A percentile compares a stretch with the other conserved stretches of the same genome.
Evolutionary conservation across 2,797 vertebrate species (phyloP).

Genomic region (Channa striata): DNA sequence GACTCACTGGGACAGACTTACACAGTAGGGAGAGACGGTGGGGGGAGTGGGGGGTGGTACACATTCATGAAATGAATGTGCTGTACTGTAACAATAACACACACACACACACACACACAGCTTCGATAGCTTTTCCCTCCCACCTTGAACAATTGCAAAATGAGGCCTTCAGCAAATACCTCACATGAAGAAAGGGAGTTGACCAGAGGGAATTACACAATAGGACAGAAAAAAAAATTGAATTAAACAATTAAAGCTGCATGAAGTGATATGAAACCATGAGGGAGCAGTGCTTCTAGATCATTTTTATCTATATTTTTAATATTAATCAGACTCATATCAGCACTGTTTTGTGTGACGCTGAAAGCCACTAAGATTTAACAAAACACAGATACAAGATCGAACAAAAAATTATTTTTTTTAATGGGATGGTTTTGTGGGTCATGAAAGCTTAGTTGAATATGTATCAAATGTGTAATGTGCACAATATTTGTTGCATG

Average conservation of each 20-base stretch:
- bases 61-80: slow-evolving; percentile 66
- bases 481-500: too few species aligned
- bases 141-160: slow-evolving; percentile 75
- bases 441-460: too few species aligned
- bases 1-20: slow-evolving; percentile 63
- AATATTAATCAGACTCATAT: not conserved
- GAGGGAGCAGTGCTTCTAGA: not conserved
- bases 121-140: slow-evolving; percentile 59
- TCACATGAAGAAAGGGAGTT: slow-evolving; percentile 70
- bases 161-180: slow-evolving; percentile 68
- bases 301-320: not conserved
- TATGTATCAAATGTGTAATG: too few species aligned
- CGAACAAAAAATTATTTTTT: too few species aligned
- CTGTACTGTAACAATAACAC: slow-evolving; percentile 72
- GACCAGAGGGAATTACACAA: slow-evolving; percentile 67
- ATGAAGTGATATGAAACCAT: slow-evolving; percentile 7
- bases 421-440: too few species aligned
- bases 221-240: slow-evolving; percentile 31
- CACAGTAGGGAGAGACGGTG: slow-evolving; percentile 48
- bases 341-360: not conserved
- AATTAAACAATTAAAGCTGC: slow-evolving; percentile 44
- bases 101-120: slow-evolving; percentile 43
- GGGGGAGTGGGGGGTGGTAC: slow-evolving; percentile 43
- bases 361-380: too few species aligned
- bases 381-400: too few species aligned